These are phyloP conservation scores for Channallabes apus DNA, from an alignment of 2,797 vertebrate genomes.

Conservation along the genomic window DNA sequence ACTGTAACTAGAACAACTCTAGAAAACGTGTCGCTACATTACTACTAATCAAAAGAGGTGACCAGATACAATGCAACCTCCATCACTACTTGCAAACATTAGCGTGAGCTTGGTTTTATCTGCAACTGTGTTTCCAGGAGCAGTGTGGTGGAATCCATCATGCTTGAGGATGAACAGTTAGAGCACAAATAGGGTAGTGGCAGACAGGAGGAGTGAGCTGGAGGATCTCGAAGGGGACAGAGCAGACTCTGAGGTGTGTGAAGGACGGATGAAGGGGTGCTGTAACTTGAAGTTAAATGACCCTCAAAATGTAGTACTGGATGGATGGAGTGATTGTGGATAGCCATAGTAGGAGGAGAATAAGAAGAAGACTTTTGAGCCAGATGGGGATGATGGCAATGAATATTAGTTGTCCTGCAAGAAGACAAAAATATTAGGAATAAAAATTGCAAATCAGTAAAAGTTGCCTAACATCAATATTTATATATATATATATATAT, in stretches of 20 bases:
- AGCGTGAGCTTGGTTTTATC: conserved; percentile 59
- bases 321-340: conserved; percentile 19
- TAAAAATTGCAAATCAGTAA: background rate
- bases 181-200: background rate
- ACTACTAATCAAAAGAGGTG: background rate
- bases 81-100: background rate
- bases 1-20: background rate
- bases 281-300: background rate
- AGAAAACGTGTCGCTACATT: background rate
- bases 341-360: background rate
- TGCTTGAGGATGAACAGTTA: conserved; percentile 55
- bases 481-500: background rate
- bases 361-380: conserved; percentile 5
- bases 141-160: conserved; percentile 67
- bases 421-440: conserved; percentile 23
- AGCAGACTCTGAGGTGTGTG: background rate
- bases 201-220: conserved; percentile 16
- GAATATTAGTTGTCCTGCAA: conserved; percentile 74
- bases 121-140: conserved; percentile 72
- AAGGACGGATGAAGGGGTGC: background rate
- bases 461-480: background rate
- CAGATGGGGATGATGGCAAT: conserved; percentile 62
- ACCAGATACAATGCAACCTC: background rate
- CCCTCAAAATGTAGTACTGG: background rate
- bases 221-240: background rate